Percentiles rank a stretch among this genome's conserved stretches.
These are phyloP conservation scores for Oreortyx pictus DNA, from an alignment of 2,797 vertebrate species.

Conservation along the genomic window DNA sequence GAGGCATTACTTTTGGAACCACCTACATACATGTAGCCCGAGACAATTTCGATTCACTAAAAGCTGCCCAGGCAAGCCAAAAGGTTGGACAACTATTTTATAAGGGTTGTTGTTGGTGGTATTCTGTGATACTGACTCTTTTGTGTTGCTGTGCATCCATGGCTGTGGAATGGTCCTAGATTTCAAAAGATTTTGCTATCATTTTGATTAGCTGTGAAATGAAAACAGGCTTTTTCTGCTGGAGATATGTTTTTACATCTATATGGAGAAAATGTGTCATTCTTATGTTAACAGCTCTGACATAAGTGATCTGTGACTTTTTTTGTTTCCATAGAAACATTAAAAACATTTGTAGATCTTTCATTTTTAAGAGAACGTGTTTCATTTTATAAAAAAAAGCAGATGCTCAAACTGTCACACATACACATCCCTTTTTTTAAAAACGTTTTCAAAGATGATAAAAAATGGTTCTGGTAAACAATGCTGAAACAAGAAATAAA, in stretches of 20 bases:
- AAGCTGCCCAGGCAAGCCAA: too few species aligned
- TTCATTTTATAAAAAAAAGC: constrained; percentile 11
- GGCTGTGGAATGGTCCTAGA: neutral
- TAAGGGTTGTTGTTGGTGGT: neutral
- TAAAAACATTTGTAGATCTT: constrained; percentile 49
- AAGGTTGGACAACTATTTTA: too few species aligned
- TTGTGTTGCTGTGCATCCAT: neutral
- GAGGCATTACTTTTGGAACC: too few species aligned
- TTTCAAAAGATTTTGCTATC: neutral
- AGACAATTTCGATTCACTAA: too few species aligned
- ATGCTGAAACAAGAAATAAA: neutral
- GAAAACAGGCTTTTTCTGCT: neutral
- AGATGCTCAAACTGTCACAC: constrained; percentile 1
- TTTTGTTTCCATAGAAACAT: constrained; percentile 51
- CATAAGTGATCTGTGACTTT: constrained; percentile 8
- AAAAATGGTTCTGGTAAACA: neutral
- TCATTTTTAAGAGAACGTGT: constrained; percentile 17
- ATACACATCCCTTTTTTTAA: neutral
- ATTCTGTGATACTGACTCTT: neutral
- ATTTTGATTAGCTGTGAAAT: neutral
- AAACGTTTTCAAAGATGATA: neutral
- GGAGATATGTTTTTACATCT: neutral
- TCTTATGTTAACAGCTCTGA: constrained; percentile 8
- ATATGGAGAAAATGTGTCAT: neutral
- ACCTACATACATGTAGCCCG: too few species aligned